Percentiles rank a stretch among this genome's conserved stretches.
Conservation (phyloP, 2,888 invertebrate genomes). For the Epinotia demarniana region DNA sequence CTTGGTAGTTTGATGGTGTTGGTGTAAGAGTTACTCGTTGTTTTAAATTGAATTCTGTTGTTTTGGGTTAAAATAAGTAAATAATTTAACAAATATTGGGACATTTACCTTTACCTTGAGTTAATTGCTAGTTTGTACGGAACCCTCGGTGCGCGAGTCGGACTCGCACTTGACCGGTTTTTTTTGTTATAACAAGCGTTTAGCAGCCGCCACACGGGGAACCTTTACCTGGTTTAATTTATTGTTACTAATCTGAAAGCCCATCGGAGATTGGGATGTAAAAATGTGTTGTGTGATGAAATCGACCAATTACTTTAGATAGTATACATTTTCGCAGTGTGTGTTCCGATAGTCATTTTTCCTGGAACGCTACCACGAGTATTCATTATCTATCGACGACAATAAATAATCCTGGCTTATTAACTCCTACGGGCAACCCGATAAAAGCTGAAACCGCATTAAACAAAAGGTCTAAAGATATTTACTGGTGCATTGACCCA, state of each 20-base stretch:
- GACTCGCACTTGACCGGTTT: too few species aligned
- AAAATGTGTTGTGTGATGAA: constrained; percentile 22
- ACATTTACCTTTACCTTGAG: too few species aligned
- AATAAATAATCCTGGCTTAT: constrained; percentile 33
- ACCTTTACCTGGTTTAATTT: not conserved
- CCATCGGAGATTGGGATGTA: not conserved
- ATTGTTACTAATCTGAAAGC: constrained; percentile 3
- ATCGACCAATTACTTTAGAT: constrained; percentile 51
- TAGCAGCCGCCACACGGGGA: too few species aligned
- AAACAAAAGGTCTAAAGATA: constrained; percentile 12
- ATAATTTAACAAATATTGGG: too few species aligned
- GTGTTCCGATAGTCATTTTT: constrained; percentile 47
- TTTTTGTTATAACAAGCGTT: too few species aligned
- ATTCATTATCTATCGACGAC: constrained; percentile 20
- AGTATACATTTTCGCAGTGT: constrained; percentile 48
- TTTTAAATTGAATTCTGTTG: too few species aligned
- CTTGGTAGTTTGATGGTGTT: too few species aligned
- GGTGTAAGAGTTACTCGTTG: too few species aligned
- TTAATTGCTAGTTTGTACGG: too few species aligned
- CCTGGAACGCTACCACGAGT: constrained; percentile 34
- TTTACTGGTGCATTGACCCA: constrained; percentile 8
- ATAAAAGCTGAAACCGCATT: constrained; percentile 27
- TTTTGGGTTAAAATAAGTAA: too few species aligned
- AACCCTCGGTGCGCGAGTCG: too few species aligned
- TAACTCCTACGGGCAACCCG: constrained; percentile 6